Evolutionary conservation across 2,888 invertebrate species (phyloP), one percentile per base, ranked within the genome.

Genomic region (Griposia aprilina): DNA sequence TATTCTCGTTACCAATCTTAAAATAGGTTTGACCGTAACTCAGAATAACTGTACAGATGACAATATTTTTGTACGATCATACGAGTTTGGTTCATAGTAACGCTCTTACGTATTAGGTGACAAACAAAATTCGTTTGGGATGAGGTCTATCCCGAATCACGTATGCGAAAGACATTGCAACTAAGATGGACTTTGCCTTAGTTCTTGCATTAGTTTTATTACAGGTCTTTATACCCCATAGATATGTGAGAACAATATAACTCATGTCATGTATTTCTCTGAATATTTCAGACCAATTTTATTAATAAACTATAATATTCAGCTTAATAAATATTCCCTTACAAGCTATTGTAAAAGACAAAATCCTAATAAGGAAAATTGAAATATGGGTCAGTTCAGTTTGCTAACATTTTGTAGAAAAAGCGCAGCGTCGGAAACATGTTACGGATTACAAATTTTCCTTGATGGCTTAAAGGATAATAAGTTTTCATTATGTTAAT

Each of bases 21-120:
- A 83, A 82, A 88, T 84, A 86, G 45, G 13, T 17, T 66, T 63
- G 20, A 74, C 52, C 50, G 66, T 86, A 84, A 80, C 60, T 68
- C 10, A 3, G 65, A 75, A 57, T 66, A 75, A 63, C 59, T 65
- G 60, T 74, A 36, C n/a, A 62, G 50, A 77, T 75, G 67, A 66
- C 67, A 73, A 76, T 76, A 72, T 67, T 76, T 57, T 41, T 65
- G 26, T 65, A 48, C 17, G 60, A 41, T 80, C 75, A 36, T 71
- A n/a, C 52, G 71, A 74, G 15, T 73, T 60, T 52, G 17, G 1
- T 84, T 86, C 62, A 48, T 74, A 74, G 48, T 68, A 81, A 59
- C 55, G 7, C 13, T 23, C 4, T 52, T 59, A 60, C 84, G 84
- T 69, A 20, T 62, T 30, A 6, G 8, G 8, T 83, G 83, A 83